Conservation (phyloP, 2,888 invertebrate genomes). For the Cosmia trapezina region DNA sequence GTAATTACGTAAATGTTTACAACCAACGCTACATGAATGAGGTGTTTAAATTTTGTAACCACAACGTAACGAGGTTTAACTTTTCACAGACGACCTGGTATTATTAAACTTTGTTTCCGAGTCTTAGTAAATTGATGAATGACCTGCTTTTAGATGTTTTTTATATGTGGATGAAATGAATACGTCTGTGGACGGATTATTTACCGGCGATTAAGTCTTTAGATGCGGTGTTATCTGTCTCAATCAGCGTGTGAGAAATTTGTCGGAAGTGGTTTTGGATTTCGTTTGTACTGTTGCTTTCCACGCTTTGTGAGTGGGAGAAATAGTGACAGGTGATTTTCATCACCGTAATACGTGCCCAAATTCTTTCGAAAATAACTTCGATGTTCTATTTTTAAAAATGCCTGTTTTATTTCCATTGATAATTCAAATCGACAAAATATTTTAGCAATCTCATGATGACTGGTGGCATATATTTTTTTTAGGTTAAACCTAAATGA, state of each 20-base stretch:
- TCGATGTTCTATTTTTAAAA: slow-evolving; percentile 27
- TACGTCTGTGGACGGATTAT: slow-evolving; percentile 35
- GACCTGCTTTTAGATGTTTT: slow-evolving; percentile 53
- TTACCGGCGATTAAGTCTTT: slow-evolving; percentile 40
- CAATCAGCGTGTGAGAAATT: slow-evolving; percentile 58
- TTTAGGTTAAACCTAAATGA: slow-evolving; percentile 9
- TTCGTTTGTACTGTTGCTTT: slow-evolving; percentile 55
- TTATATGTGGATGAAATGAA: slow-evolving; percentile 47
- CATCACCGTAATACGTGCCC: slow-evolving; percentile 34
- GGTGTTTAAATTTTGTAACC: slow-evolving; percentile 80
- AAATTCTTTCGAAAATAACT: slow-evolving; percentile 12
- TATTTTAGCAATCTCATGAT: neutral
- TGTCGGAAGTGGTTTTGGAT: slow-evolving; percentile 57
- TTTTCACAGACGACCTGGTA: slow-evolving; percentile 75
- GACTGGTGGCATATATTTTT: neutral
- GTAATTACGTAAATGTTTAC: slow-evolving; percentile 79
- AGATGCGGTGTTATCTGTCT: slow-evolving; percentile 46
- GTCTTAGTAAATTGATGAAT: slow-evolving; percentile 62
- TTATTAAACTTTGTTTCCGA: slow-evolving; percentile 73
- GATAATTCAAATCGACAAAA: neutral
- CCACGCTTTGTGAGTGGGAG: slow-evolving; percentile 15
- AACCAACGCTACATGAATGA: slow-evolving; percentile 77
- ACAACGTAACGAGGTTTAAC: slow-evolving; percentile 70
- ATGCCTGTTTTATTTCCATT: neutral
- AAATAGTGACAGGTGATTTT: slow-evolving; percentile 30